Evolutionary conservation across 2,797 vertebrate genomes (phyloP), one percentile per base, ranked within the genome.

Genomic region (Lacerta viridis): DNA sequence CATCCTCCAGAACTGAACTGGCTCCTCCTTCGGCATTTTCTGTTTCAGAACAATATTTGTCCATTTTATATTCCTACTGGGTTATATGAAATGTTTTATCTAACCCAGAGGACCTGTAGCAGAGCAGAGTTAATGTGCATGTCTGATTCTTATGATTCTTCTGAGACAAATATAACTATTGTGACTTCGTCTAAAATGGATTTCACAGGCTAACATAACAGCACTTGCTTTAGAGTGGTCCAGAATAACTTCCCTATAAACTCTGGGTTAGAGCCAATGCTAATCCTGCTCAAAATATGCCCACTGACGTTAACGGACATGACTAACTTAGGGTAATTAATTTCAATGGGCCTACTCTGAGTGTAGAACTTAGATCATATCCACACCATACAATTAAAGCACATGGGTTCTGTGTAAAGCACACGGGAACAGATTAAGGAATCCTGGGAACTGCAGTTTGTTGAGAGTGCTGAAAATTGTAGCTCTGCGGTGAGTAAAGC

Each of bases 61-160:
- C 66, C 76, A 39, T 50, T 89, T 84, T 25, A 7, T 23, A 80
- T 85, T 85, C n/a, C 75, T 64, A 20, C 23, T 75, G 55, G 41
- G 77, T 66, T 85, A 25, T 68, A 85, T 46, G 39, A 66, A 80
- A 39, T 39, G 29, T 64, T 74, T 89, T 89, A 85, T 89, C 11
- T 66, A 75, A 66, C 88, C 77, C 77, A 50, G 23, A 50, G n/a
- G 83, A 80, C 77, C n/a, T 39, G 77, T 41, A n/a, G 68, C 59
- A 75, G 71, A 85, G 69, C 78, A 72, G 66, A 66, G 80, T 89
- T 85, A 85, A 89, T 68, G 77, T 46, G 80, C 69, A 72, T 20
- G 43, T 85, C 69, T 80, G 68, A 85, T 39, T 66, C 69, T 89
- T 89, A 80, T 23, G 55, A 64, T 85, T 75, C 83, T 80, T 50